Base-by-base conservation (phyloP, 2,888 invertebrate species). In the Acleris holmiana region DNA sequence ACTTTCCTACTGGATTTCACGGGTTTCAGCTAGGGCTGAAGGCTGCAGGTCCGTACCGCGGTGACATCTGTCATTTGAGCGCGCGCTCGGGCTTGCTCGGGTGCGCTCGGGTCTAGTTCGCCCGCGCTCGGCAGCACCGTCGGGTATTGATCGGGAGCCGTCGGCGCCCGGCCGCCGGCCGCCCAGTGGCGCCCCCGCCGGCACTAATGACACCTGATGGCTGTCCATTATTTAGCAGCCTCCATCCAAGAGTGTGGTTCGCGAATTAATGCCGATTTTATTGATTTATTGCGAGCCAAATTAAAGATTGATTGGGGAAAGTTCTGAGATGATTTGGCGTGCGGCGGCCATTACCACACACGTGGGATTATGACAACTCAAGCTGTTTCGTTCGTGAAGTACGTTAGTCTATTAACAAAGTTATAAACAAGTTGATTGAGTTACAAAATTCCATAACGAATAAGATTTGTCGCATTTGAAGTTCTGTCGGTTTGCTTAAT, bases 221-320 rank as follows among this genome's bases (percentile, higher is more conserved):
- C 79, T 80, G 87, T 89, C 87, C 89, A 91, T 91, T 89, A 91
- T 91, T 89, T 87, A 89, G 85, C 87, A 86, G 84, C 85, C 81
- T 84, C 86, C 60, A 35, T 84, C 86, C 79, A 80, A 86, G 85
- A 85, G 82, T 75, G 81, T 77, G 81, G 83, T 83, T 77, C 83
- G 85, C 84, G 79, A 88, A 91, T 91, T 88, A 89, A 90, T 89
- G 87, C 86, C 80, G 78, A 82, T 86, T 87, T 86, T 88, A 91
- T 91, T 90, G 91, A 91, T 91, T 91, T 86, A 89, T 88, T 82
- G 85, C 84, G 79, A 78, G 79, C 80, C 77, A 84, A 87, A 86
- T 86, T 86, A 87, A 85, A 86, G 84, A 88, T 88, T 85, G 86
- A 88, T 88, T 82, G 77, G 77, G 74, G 76, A 78, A 72, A 72